Evolutionary conservation across 2,113 vertebrate genomes (phyloP), one percentile per base, ranked within the genome.

Genomic region (Archocentrus centrarchus): DNA sequence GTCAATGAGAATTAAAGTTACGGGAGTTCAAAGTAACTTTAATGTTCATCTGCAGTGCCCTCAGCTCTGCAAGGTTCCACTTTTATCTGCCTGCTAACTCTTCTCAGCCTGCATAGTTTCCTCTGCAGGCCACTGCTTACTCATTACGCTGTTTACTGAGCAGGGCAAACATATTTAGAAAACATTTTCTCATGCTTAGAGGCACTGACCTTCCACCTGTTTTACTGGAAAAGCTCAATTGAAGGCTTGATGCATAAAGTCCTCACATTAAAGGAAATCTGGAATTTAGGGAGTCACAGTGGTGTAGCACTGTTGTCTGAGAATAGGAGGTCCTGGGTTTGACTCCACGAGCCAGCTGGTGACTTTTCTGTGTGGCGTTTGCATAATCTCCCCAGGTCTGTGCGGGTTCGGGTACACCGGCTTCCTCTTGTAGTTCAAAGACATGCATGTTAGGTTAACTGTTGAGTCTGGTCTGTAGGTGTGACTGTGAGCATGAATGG

Each of bases 1-100:
- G 92, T 91, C 93, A 93, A 78, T 93, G 84, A 63, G 88, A 92
- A 91, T 94, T 91, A 93, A 86, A 93, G 86, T 89, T 89, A 85
- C 58, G 79, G 47, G 57, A 86, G 85, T 84, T 89, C 62, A 90
- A 88, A 89, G 86, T 76, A 86, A 90, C 82, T 91, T 89, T 79
- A 79, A 62, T 86, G 81, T 89, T 77, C 0, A 18, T 70, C 82
- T 77, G 32, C 11, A 37, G 76, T 35, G 91, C 88, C 84, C n/a
- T 83, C 78, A 73, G 88, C 93, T 75, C 81, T 30, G 11, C 75
- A 27, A n/a, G 44, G 37, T 66, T 53, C 59, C 68, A 78, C 82
- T 83, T 86, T 81, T 60, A 68, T 79, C 81, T 55, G 58, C 58
- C 62, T 24, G 77, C 59, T 63, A 17, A 62, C 77, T 78, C 80